These are phyloP conservation scores for Microctenopoma steveboyesi DNA, from an alignment of 2,797 vertebrate genomes.

Conservation along the genomic window DNA sequence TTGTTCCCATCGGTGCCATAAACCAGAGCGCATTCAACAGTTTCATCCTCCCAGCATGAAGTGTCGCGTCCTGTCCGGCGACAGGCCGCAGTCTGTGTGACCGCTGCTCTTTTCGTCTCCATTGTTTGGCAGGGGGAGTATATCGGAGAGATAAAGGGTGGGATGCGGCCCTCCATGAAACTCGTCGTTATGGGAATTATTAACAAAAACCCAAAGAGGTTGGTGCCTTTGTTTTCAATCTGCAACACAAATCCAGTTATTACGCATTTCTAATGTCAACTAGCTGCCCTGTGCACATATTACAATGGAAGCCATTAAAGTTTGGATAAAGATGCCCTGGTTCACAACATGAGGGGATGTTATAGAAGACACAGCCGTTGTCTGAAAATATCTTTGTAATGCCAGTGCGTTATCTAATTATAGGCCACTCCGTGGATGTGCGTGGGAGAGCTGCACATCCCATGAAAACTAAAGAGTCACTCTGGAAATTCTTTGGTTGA, in stretches of 20 bases:
- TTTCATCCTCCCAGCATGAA: background rate
- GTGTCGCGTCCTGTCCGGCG: background rate
- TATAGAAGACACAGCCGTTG: slow-evolving; percentile 20
- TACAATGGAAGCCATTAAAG: slow-evolving; percentile 36
- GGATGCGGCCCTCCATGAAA: slow-evolving; percentile 91
- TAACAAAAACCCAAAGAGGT: slow-evolving; percentile 89
- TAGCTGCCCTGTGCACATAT: slow-evolving; percentile 23
- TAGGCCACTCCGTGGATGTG: slow-evolving; percentile 37
- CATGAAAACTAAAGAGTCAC: slow-evolving; percentile 58
- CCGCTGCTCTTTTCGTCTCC: slow-evolving; percentile 31
- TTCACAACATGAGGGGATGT: background rate
- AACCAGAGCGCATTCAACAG: slow-evolving; percentile 2
- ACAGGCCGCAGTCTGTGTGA: slow-evolving; percentile 27
- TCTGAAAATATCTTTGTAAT: slow-evolving; percentile 38
- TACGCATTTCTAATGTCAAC: slow-evolving; percentile 3
- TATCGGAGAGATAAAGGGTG: slow-evolving; percentile 90
- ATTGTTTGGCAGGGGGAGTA: slow-evolving; percentile 86
- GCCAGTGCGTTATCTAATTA: slow-evolving; percentile 49
- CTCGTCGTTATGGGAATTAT: slow-evolving; percentile 90
- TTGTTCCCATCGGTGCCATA: slow-evolving; percentile 59
- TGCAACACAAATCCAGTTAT: background rate
- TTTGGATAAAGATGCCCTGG: background rate
- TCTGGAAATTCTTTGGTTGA: slow-evolving; percentile 40
- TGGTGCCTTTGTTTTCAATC: slow-evolving; percentile 42
- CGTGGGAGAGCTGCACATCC: slow-evolving; percentile 68